A percentile compares a stretch with the other conserved stretches of the same genome.
phyloP scores from a whole-genome alignment of 2,797 vertebrate species.

The Cryptoprocta ferox region DNA sequence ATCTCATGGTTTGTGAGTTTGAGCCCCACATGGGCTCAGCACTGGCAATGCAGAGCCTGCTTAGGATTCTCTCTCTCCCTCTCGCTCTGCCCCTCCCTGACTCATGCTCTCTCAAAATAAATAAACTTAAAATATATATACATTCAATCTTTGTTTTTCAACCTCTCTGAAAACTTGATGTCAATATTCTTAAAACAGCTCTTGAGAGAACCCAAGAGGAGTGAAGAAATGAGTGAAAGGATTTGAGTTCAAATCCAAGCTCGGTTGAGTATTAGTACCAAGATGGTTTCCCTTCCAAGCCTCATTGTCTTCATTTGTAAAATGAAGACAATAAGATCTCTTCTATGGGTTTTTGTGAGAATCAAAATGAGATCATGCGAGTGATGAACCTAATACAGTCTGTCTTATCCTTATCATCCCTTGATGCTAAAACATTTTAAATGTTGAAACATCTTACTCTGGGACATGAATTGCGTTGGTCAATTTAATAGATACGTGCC shows the following conservation, averaged over 20 bases:
- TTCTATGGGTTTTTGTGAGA: not conserved
- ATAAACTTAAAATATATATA: not conserved
- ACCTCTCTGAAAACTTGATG: not conserved
- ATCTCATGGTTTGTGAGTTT: too few species aligned
- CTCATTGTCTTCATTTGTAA: not conserved
- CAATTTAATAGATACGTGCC: not conserved
- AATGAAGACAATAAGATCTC: not conserved
- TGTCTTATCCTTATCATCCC: not conserved
- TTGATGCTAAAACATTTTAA: constrained; percentile 40
- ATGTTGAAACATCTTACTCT: constrained; percentile 13
- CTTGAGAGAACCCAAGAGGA: not conserved
- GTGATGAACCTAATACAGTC: not conserved
- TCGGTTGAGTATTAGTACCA: not conserved
- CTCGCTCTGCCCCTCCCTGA: too few species aligned
- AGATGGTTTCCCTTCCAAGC: not conserved
- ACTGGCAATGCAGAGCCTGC: too few species aligned
- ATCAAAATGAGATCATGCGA: constrained; percentile 33
- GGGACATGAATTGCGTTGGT: not conserved
- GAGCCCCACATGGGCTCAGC: too few species aligned
- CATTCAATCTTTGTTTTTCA: constrained; percentile 51
- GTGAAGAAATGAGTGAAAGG: not conserved
- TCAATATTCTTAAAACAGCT: constrained; percentile 38
- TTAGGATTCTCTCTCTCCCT: too few species aligned
- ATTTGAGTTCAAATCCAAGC: not conserved
- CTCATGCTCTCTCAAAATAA: too few species aligned